Evolutionary conservation across 2,888 invertebrate species (phyloP), one percentile per base, ranked within the genome.

Genomic region (Ennomos quercinarius): DNA sequence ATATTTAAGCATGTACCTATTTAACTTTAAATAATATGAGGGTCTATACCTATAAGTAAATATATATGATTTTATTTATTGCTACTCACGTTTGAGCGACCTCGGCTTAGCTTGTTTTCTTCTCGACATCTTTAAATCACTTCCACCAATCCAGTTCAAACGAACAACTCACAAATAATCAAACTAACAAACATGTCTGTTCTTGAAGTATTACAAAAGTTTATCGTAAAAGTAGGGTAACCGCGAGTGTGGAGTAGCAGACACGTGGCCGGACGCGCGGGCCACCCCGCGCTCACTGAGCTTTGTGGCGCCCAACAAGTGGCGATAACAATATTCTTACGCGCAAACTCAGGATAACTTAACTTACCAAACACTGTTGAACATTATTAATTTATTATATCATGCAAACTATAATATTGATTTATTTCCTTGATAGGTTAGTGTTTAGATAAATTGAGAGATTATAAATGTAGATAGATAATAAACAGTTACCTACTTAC

Each of bases 71-170:
- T 6, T 27, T 4, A 27, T 6, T 6, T 27, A 6, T 6, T 27
- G 27, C 27, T 70, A 93, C 95, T 95, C 90, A 95, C 95, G 93
- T 93, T 95, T 95, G 66, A 95, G 91, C 64, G 95, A 94, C 77
- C 95, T 93, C 68, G 95, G 95, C 77, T 95, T 95, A 44, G 95
- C 95, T 82, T 95, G 95, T 84, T 95, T 95, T 75, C 95, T 93
- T 72, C 95, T 93, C 70, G 95, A 95, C 95, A 95, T 94, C 67
- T 73, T 82, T 66, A 55, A 42, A 42, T 48, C 54, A 63, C 49
- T 54, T 17, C 13, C 44, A 57, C 48, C 17, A 39, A 12, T 36
- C 36, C 27, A 47, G 38, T 52, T 34, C 43, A 61, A 52, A 10
- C 40, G n/a, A 4, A 9, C 39, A 54, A 50, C 9, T 35, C 61